These are phyloP conservation scores for Drosophila anceps DNA, from an alignment of 2,888 invertebrate species.

Conservation along the genomic window DNA sequence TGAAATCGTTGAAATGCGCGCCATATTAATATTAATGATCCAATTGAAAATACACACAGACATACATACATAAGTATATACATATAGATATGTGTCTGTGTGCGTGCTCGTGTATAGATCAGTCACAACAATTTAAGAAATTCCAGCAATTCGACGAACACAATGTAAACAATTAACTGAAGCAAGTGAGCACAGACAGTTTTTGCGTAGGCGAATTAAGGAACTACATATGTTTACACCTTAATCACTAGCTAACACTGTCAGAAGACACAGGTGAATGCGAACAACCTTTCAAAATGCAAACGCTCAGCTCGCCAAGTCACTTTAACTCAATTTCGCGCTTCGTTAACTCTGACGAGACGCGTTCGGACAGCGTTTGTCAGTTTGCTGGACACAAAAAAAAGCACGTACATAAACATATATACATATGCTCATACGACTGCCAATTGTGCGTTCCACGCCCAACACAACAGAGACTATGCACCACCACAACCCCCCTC, in stretches of 20 bases:
- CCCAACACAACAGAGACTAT: constrained; percentile 55
- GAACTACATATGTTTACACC: constrained; percentile 27
- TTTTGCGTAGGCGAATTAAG: constrained; percentile 24
- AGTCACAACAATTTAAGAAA: constrained; percentile 45
- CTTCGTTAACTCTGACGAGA: constrained; percentile 65
- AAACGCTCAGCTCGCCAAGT: constrained; percentile 31
- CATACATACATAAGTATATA: not conserved
- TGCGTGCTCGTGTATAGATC: constrained; percentile 28
- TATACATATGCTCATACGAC: constrained; percentile 19
- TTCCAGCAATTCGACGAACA: constrained; percentile 28
- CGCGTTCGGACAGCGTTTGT: constrained; percentile 21
- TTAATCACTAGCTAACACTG: constrained; percentile 30
- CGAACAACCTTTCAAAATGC: constrained; percentile 44
- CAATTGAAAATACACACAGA: constrained; percentile 63
- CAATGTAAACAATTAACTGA: constrained; percentile 53
- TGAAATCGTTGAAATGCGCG: constrained; percentile 62
- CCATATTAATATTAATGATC: constrained; percentile 72
- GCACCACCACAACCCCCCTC: constrained; percentile 27
- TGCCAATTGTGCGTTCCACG: constrained; percentile 65
- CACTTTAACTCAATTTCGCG: constrained; percentile 65
- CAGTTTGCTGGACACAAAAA: constrained; percentile 32
- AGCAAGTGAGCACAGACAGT: constrained; percentile 16
- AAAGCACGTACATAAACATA: constrained; percentile 9
- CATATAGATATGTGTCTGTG: constrained; percentile 12
- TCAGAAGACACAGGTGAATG: constrained; percentile 25